These are phyloP conservation scores for Hydrocynus forskahlii DNA, from an alignment of 2,797 vertebrate species.

Conservation along the genomic window DNA sequence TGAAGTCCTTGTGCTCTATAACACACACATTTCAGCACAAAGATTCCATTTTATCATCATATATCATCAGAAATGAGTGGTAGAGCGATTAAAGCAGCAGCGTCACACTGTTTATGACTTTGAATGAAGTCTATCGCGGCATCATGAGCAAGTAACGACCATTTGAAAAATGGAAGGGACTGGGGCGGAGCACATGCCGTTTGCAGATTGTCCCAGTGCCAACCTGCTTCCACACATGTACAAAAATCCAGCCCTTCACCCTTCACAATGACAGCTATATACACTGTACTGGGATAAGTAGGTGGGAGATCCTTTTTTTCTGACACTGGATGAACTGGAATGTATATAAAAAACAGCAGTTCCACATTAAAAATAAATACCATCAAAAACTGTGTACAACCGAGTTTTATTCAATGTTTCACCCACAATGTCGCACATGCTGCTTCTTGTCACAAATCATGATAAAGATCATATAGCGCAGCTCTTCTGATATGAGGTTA, in stretches of 20 bases:
- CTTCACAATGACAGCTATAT: background rate
- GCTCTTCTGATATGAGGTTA: background rate
- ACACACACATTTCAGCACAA: conserved; percentile 35
- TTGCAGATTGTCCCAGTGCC: background rate
- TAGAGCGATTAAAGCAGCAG: conserved; percentile 54
- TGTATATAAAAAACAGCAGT: no score
- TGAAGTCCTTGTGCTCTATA: conserved; percentile 23
- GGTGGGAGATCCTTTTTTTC: no score
- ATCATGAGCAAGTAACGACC: conserved; percentile 18
- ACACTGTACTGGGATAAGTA: background rate
- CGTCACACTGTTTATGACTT: conserved; percentile 45
- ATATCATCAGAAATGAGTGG: conserved; percentile 19
- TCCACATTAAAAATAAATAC: no score
- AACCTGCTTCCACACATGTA: no score
- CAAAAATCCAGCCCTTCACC: background rate
- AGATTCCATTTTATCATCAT: conserved; percentile 48
- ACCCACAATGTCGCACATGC: no score
- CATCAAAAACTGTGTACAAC: no score
- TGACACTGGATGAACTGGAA: no score
- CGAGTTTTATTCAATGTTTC: no score
- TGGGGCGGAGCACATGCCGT: background rate
- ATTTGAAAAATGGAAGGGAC: conserved; percentile 20
- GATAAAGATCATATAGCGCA: no score
- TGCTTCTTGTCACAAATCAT: no score
- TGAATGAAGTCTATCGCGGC: conserved; percentile 37